Evolutionary conservation across 2,113 vertebrate species (phyloP).

Genomic region (Chaenocephalus aceratus): DNA sequence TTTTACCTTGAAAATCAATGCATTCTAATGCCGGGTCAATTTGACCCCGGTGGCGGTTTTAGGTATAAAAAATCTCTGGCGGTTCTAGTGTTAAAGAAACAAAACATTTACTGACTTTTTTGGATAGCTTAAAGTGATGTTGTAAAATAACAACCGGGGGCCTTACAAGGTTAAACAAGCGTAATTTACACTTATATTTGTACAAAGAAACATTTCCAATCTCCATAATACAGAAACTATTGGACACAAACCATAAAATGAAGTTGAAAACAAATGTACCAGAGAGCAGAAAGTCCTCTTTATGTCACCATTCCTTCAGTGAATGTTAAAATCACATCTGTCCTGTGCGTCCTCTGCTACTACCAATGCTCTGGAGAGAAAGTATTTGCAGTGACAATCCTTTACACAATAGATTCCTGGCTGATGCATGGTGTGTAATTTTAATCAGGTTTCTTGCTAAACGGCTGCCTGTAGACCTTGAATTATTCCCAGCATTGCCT

Average conservation of each 20-base stretch:
- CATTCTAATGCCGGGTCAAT: too few relatives aligned
- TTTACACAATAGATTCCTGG: conserved; percentile 62
- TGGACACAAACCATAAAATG: conserved; percentile 10
- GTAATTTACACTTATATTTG: neutral
- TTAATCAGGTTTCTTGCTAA: conserved; percentile 83
- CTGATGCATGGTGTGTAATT: conserved; percentile 79
- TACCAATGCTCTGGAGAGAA: conserved; percentile 40
- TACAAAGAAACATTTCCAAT: neutral
- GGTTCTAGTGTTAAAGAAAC: too few relatives aligned
- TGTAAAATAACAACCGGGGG: too few relatives aligned
- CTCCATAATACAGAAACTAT: neutral
- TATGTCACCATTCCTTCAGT: conserved; percentile 33
- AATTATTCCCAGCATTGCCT: conserved; percentile 77
- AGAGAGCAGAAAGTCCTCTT: conserved; percentile 15
- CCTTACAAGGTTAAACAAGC: neutral
- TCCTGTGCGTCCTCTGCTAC: conserved; percentile 35
- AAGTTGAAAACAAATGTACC: conserved; percentile 26
- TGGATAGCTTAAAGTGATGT: too few relatives aligned
- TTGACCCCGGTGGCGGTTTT: too few relatives aligned
- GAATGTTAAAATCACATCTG: conserved; percentile 49
- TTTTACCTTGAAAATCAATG: too few relatives aligned
- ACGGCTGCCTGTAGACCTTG: conserved; percentile 80
- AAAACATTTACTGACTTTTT: too few relatives aligned
- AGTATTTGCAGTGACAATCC: conserved; percentile 67
- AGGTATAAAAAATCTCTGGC: too few relatives aligned